Conservation (phyloP, 2,888 invertebrate genomes). For the Agrochola circellaris region DNA sequence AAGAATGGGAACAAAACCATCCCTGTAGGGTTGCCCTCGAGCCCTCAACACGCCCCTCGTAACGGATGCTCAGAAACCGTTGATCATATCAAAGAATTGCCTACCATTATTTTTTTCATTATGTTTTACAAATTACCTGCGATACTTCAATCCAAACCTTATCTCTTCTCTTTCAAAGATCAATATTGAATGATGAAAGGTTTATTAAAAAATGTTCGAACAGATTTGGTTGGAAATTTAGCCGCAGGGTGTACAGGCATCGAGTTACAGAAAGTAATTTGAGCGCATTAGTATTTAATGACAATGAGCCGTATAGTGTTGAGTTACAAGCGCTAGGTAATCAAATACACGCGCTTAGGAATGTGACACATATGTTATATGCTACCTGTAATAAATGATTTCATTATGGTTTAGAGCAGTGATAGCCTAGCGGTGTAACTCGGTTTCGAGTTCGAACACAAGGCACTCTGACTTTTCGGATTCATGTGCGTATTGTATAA, state of each 20-base stretch:
- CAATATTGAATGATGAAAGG: conserved; percentile 14
- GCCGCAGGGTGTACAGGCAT: conserved; percentile 58
- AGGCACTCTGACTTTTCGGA: too few relatives aligned
- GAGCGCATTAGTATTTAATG: conserved; percentile 62
- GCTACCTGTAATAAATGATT: neutral
- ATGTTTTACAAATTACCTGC: conserved; percentile 34
- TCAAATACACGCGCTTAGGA: conserved; percentile 33
- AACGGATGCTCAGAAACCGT: conserved; percentile 69
- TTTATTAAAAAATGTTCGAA: conserved; percentile 30
- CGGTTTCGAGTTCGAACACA: too few relatives aligned
- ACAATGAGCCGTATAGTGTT: conserved; percentile 30
- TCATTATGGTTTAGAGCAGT: too few relatives aligned
- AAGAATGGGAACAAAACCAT: conserved; percentile 58
- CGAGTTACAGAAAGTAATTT: conserved; percentile 65
- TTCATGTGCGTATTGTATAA: too few relatives aligned
- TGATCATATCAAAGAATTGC: conserved; percentile 66
- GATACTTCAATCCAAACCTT: neutral
- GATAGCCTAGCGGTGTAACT: too few relatives aligned
- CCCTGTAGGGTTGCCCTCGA: conserved; percentile 30
- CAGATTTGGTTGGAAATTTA: conserved; percentile 43
- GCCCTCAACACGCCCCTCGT: conserved; percentile 57
- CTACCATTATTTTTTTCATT: conserved; percentile 48
- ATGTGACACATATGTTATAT: neutral
- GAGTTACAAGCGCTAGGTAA: conserved; percentile 43
- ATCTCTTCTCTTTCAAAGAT: neutral